A percentile compares a stretch with the other conserved stretches of the same genome.
These are phyloP conservation scores for Hirundo rustica DNA, from an alignment of 2,797 vertebrate genomes.

Conservation along the genomic window DNA sequence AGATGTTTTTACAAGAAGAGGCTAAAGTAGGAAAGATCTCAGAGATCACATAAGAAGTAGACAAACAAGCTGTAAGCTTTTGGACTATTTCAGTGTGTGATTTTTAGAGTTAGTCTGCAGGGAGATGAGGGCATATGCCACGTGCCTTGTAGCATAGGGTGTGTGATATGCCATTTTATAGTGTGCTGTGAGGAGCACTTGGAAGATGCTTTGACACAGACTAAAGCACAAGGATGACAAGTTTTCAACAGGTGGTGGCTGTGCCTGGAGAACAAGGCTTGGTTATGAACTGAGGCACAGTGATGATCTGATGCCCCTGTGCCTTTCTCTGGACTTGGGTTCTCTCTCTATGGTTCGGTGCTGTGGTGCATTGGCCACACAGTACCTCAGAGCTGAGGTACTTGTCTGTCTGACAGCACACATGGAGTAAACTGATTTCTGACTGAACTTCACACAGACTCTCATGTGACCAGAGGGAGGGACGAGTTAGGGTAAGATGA, in stretches of 20 bases:
- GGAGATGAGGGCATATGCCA: not conserved
- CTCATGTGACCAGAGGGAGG: not conserved
- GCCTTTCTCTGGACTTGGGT: not conserved
- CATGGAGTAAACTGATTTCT: not conserved
- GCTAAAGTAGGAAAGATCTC: not conserved
- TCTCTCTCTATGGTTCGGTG: not conserved
- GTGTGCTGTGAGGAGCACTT: rapidly evolving
- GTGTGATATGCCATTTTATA: not conserved
- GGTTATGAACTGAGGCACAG: not conserved
- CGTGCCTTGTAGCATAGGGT: rapidly evolving
- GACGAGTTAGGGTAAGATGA: not conserved
- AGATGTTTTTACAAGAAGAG: not conserved
- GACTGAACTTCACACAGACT: not conserved
- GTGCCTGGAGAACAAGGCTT: not conserved
- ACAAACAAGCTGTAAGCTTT: not conserved
- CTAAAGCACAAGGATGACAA: not conserved
- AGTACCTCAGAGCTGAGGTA: not conserved
- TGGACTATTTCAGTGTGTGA: not conserved
- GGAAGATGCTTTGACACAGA: not conserved
- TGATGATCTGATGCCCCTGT: not conserved
- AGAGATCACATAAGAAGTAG: not conserved
- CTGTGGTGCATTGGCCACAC: rapidly evolving
- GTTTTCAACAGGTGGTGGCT: rapidly evolving
- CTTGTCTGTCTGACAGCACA: not conserved
- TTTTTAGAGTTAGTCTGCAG: not conserved